Base-by-base conservation (phyloP, 2,888 invertebrate species). In the Eurois occulta region DNA sequence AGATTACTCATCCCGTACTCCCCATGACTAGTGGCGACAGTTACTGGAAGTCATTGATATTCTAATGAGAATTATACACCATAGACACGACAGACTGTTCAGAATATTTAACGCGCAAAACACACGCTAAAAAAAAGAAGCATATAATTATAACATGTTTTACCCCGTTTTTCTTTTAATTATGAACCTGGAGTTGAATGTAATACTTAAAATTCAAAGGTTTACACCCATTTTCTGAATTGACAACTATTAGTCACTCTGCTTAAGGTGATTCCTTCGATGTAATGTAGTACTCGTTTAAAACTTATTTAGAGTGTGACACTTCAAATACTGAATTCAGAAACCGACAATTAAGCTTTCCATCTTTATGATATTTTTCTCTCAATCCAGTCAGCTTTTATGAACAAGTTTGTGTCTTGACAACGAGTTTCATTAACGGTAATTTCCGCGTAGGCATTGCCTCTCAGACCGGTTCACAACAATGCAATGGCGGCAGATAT, bases 31-130 rank as follows among this genome's bases (percentile, higher is more conserved):
- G 41, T 60, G 21, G 11, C 32, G n/a, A n/a, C 13, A 28, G 55
- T 79, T 13, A 60, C 35, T 79, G 66, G 78, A 82, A 81, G 6
- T 41, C 75, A 11, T 32, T 65, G 78, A 66, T 80, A 72, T 65
- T 48, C 13, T 66, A 41, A 58, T 43, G 28, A 28, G 76, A 58
- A 75, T 35, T 58, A 6, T 18, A 18, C 21, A 64, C 38, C 18
- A 43, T 13, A 46, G n/a, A 67, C 2, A 35, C 13, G 0, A 32
- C 16, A 28, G 1, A 24, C 48, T 21, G n/a, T 41, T 24, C 8
- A n/a, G 16, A 67, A 5, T 18, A 60, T 48, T 80, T 18, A 35
- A 24, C 5, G 35, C 18, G 8, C 28, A 58, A 16, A 58, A 58
- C 0, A 7, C 4, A 16, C 5, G 16, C 58, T 55, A 62, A 11